phyloP scores from a whole-genome alignment of 2,888 invertebrate genomes.

The Chloroclystis v-ata region DNA sequence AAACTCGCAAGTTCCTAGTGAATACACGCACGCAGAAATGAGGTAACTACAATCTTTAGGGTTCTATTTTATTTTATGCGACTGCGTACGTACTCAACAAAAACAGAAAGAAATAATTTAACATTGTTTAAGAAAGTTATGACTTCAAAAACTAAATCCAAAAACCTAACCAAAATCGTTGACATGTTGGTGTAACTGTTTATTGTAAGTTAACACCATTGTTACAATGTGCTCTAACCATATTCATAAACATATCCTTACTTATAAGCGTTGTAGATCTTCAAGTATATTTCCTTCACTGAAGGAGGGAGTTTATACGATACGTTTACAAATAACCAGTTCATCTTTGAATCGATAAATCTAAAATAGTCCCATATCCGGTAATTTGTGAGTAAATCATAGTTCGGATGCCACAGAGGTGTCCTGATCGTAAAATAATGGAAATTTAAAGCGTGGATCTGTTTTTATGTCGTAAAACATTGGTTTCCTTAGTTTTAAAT shows the following conservation, averaged over 20 bases:
- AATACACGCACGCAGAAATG: too few relatives aligned
- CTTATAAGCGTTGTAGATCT: not conserved
- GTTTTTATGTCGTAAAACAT: constrained; percentile 1
- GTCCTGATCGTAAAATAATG: constrained; percentile 1
- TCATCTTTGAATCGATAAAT: constrained; percentile 58
- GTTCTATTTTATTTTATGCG: too few relatives aligned
- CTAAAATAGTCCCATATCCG: constrained; percentile 53
- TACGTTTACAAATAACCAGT: constrained; percentile 20
- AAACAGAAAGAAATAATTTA: too few relatives aligned
- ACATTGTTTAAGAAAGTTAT: too few relatives aligned
- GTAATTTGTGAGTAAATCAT: constrained; percentile 13
- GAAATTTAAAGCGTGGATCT: constrained; percentile 1
- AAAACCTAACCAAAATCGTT: constrained; percentile 4
- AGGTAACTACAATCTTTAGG: too few relatives aligned
- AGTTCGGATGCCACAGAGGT: not conserved
- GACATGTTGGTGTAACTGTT: constrained; percentile 19
- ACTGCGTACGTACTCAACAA: too few relatives aligned
- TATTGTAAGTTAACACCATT: constrained; percentile 28
- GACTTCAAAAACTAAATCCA: not conserved
- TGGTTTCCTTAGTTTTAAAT: not conserved
- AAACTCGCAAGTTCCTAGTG: too few relatives aligned
- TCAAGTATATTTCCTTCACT: not conserved
- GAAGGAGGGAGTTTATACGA: not conserved
- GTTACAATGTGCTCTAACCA: constrained; percentile 30
- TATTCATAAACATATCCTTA: constrained; percentile 38